Percentiles rank a stretch among this genome's conserved stretches.
phyloP scores from a whole-genome alignment of 2,113 vertebrate species.

The Gallinago jamesoni region DNA sequence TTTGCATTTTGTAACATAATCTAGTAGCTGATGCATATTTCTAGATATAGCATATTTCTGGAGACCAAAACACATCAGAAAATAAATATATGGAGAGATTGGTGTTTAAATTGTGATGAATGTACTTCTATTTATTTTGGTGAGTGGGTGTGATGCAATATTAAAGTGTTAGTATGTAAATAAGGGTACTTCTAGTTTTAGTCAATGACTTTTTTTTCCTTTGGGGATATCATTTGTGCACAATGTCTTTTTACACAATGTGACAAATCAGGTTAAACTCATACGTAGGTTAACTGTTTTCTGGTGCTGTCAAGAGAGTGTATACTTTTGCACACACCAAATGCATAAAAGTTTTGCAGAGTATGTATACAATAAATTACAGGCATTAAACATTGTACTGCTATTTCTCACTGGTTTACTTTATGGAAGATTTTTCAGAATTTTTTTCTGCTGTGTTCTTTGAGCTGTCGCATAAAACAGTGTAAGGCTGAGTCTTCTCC shows the following conservation, averaged over 20 bases:
- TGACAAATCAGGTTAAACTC: conserved; percentile 72
- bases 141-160: conserved; percentile 74
- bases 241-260: conserved; percentile 71
- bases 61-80: conserved; percentile 80
- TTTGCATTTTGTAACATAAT: conserved; percentile 76
- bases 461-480: neutral
- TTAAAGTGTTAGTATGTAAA: conserved; percentile 70
- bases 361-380: conserved; percentile 77
- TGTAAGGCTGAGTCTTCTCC: neutral
- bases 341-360: conserved; percentile 70
- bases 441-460: neutral
- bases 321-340: conserved; percentile 72
- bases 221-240: conserved; percentile 65
- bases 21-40: conserved; percentile 73
- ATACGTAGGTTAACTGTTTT: conserved; percentile 67
- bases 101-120: conserved; percentile 75
- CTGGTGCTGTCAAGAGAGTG: conserved; percentile 74
- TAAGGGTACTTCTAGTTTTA: conserved; percentile 67
- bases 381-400: conserved; percentile 75
- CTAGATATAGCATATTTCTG: conserved; percentile 73
- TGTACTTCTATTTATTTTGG: conserved; percentile 81
- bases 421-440: conserved; percentile 2
- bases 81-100: conserved; percentile 78
- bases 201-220: conserved; percentile 11
- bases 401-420: conserved; percentile 71